Conservation (phyloP, 1,140 invertebrate genomes). For the Nasonia longicornis region DNA sequence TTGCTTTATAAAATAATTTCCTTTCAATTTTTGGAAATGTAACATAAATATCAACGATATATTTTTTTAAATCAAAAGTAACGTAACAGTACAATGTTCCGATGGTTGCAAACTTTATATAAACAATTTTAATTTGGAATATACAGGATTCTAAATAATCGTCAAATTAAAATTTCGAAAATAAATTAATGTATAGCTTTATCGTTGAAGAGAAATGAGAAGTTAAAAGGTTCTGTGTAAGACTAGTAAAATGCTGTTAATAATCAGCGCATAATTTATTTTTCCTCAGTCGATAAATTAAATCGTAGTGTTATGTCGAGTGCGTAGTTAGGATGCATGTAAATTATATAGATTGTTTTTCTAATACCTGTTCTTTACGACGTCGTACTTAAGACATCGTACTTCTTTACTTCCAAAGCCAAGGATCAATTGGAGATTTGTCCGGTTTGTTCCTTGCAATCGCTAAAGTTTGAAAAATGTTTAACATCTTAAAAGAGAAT, state of each 20-base stretch:
- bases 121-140: conserved; percentile 8
- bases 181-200: not conserved
- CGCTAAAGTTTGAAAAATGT: conserved; percentile 24
- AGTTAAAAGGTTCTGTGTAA: not conserved
- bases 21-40: not conserved
- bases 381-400: conserved; percentile 31
- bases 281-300: not conserved
- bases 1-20: not conserved
- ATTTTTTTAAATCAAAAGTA: no score
- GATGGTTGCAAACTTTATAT: no score
- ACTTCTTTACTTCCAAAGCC: conserved; percentile 29
- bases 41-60: not conserved
- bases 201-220: not conserved
- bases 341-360: conserved; percentile 4
- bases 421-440: not conserved
- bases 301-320: not conserved
- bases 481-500: conserved; percentile 22
- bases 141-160: not conserved
- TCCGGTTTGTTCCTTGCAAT: not conserved
- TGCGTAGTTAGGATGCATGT: conserved; percentile 3
- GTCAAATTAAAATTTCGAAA: conserved; percentile 2
- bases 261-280: not conserved
- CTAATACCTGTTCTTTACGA: conserved; percentile 14
- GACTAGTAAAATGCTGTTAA: conserved; percentile 22
- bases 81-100: not conserved